A percentile compares a stretch with the other conserved stretches of the same genome.
Conservation (phyloP, 2,888 invertebrate genomes). For the Tiliacea aurago region DNA sequence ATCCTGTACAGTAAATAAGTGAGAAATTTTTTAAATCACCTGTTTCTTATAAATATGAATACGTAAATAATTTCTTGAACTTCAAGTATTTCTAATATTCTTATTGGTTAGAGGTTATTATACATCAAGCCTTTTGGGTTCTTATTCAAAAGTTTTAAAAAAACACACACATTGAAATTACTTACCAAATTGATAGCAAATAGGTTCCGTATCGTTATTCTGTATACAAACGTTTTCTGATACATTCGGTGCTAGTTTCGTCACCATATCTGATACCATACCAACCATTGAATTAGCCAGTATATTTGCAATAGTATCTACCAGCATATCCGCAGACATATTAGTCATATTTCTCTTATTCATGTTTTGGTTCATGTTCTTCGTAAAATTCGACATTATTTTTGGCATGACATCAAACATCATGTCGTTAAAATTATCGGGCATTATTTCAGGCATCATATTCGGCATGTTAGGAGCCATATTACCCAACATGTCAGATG, state of each 20-base stretch:
- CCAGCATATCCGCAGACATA: slow-evolving; percentile 47
- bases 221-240: slow-evolving; percentile 71
- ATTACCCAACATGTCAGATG: slow-evolving; percentile 36
- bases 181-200: slow-evolving; percentile 82
- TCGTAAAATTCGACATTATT: slow-evolving; percentile 45
- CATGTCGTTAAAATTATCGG: slow-evolving; percentile 42
- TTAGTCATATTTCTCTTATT: slow-evolving; percentile 19
- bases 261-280: slow-evolving; percentile 43
- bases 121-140: too few relatives aligned
- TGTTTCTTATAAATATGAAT: too few relatives aligned
- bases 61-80: background rate
- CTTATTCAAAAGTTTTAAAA: too few relatives aligned
- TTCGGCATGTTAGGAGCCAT: slow-evolving; percentile 47
- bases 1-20: slow-evolving; percentile 64
- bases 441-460: slow-evolving; percentile 48
- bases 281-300: slow-evolving; percentile 52
- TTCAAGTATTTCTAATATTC: background rate
- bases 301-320: slow-evolving; percentile 49
- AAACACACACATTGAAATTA: background rate
- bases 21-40: background rate
- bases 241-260: slow-evolving; percentile 27
- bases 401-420: slow-evolving; percentile 34
- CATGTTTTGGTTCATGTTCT: slow-evolving; percentile 29
- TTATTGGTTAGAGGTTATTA: too few relatives aligned
- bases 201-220: slow-evolving; percentile 72